These are phyloP conservation scores for Apomyelois bistriatella DNA, from an alignment of 2,888 invertebrate species.

Conservation along the genomic window DNA sequence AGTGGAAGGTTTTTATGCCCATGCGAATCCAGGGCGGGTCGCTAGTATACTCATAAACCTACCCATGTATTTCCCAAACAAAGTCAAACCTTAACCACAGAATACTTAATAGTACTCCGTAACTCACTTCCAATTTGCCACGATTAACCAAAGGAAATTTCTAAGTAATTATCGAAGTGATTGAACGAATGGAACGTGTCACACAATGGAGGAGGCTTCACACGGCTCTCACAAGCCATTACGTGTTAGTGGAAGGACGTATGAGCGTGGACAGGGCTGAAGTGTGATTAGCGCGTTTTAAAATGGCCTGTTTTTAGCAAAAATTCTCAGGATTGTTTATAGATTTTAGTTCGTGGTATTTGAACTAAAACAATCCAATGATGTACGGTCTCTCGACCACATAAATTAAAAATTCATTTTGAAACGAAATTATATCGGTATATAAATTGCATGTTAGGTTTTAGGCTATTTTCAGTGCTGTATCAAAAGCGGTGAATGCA, in stretches of 20 bases:
- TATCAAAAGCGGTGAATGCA: no score
- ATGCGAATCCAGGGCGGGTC: no score
- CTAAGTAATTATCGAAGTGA: conserved; percentile 58
- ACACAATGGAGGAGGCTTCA: conserved; percentile 61
- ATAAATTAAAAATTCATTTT: no score
- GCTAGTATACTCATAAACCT: no score
- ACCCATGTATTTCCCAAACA: background rate
- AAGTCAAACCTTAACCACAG: background rate
- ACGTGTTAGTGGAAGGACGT: conserved; percentile 50
- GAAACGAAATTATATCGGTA: no score
- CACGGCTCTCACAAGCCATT: conserved; percentile 69
- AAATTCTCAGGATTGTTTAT: no score
- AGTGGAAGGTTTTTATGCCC: no score
- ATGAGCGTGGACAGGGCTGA: conserved; percentile 29
- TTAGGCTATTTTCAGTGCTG: no score
- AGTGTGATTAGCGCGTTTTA: background rate
- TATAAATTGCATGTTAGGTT: no score
- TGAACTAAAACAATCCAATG: no score
- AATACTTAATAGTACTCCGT: background rate
- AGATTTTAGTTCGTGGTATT: no score
- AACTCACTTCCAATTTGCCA: conserved; percentile 23
- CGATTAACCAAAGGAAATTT: conserved; percentile 30
- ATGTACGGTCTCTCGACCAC: no score
- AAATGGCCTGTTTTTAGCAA: background rate
- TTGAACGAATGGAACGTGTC: conserved; percentile 50